A percentile compares a stretch with the other conserved stretches of the same genome.
These are phyloP conservation scores for Stenotaenia linearis DNA, from an alignment of 2,888 invertebrate genomes.

Conservation along the genomic window DNA sequence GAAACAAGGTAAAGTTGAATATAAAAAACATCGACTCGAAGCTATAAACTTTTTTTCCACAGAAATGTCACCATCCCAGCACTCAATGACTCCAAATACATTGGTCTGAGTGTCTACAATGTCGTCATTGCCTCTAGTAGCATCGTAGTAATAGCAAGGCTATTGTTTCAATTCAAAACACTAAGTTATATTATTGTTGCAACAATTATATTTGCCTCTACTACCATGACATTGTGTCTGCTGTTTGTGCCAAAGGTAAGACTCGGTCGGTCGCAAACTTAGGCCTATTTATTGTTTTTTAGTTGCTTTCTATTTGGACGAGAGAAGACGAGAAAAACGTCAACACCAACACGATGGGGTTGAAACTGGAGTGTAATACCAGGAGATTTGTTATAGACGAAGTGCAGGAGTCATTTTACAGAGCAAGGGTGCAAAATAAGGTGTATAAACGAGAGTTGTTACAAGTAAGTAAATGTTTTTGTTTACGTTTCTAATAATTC, in stretches of 20 bases:
- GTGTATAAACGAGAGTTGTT: constrained; percentile 79
- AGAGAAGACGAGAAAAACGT: neutral
- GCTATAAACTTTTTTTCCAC: too few relatives aligned
- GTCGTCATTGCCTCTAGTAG: constrained; percentile 82
- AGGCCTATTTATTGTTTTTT: constrained; percentile 4
- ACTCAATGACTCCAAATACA: constrained; percentile 87
- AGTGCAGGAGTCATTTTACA: constrained; percentile 68
- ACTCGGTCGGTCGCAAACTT: too few relatives aligned
- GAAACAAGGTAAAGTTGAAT: constrained; percentile 60
- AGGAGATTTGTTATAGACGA: constrained; percentile 75
- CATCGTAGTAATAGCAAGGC: constrained; percentile 80
- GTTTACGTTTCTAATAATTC: too few relatives aligned
- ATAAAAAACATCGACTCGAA: neutral
- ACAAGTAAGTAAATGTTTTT: constrained; percentile 44
- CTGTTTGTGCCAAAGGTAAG: constrained; percentile 79
- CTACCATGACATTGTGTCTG: constrained; percentile 76
- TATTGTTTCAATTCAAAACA: constrained; percentile 74
- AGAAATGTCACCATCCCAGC: constrained; percentile 84
- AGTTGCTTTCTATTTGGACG: neutral
- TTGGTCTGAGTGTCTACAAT: constrained; percentile 86
- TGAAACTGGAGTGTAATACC: constrained; percentile 82
- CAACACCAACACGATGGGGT: constrained; percentile 78
- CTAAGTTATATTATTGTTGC: constrained; percentile 76
- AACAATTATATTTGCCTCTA: constrained; percentile 73
- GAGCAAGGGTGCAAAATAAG: constrained; percentile 85